phyloP scores from a whole-genome alignment of 2,888 invertebrate species.

The Lycaena phlaeas region DNA sequence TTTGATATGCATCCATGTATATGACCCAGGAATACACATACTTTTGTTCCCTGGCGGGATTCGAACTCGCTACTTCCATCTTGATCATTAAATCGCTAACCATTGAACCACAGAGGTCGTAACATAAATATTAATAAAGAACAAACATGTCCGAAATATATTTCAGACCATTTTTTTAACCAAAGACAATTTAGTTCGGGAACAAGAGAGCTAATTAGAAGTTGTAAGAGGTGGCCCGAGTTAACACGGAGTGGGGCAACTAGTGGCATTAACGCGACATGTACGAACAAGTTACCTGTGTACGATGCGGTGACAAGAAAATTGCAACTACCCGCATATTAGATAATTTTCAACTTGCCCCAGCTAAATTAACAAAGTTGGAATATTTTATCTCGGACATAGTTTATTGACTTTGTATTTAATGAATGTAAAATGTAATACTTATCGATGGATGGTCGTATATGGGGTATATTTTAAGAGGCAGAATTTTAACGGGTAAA shows the following conservation, averaged over 20 bases:
- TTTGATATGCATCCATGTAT: too few relatives aligned
- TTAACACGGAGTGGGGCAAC: conserved; percentile 23
- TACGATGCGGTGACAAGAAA: conserved; percentile 12
- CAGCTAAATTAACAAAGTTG: conserved; percentile 1
- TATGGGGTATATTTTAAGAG: too few relatives aligned
- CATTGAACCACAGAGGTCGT: too few relatives aligned
- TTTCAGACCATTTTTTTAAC: conserved; percentile 8
- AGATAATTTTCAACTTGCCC: conserved; percentile 8
- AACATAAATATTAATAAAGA: too few relatives aligned
- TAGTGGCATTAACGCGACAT: conserved; percentile 23
- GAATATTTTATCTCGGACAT: neutral
- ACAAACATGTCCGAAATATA: too few relatives aligned
- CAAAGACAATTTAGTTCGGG: conserved; percentile 12
- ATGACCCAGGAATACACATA: too few relatives aligned
- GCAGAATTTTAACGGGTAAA: too few relatives aligned
- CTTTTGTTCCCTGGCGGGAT: too few relatives aligned
- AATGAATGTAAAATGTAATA: neutral
- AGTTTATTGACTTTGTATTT: neutral
- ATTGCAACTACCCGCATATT: conserved; percentile 14
- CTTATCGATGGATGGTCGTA: too few relatives aligned
- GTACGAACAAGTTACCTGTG: conserved; percentile 18
- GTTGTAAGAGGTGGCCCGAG: conserved; percentile 28
- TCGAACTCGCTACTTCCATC: too few relatives aligned
- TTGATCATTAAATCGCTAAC: too few relatives aligned
- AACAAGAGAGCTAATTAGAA: conserved; percentile 38